phyloP scores from a whole-genome alignment of 2,797 vertebrate species.

The Mormyrops attenuatus region DNA sequence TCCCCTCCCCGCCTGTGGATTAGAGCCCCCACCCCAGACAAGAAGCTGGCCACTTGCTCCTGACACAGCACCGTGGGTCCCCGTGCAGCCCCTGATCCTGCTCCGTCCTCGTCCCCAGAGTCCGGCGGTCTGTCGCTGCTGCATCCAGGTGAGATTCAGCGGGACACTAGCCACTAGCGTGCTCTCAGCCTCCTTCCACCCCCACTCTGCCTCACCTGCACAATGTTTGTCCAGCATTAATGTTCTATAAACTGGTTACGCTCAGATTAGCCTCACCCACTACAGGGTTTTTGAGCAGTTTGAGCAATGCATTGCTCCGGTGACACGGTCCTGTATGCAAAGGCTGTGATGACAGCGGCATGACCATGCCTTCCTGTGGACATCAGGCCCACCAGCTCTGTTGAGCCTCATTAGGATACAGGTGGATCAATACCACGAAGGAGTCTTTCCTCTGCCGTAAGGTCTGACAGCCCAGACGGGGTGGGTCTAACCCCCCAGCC shows the following conservation, averaged over 20 bases:
- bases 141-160: neutral
- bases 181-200: neutral
- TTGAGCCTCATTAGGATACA: constrained; percentile 18
- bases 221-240: neutral
- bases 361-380: neutral
- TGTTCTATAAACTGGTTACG: neutral
- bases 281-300: neutral
- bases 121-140: neutral
- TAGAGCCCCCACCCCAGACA: neutral
- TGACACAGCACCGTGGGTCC: neutral
- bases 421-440: neutral
- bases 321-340: neutral
- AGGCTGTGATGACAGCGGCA: neutral
- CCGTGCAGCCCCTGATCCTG: neutral
- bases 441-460: neutral
- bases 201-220: neutral
- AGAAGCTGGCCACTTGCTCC: neutral
- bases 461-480: neutral
- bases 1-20: neutral
- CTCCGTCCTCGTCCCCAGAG: neutral
- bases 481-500: too few relatives aligned
- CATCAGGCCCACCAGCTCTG: neutral
- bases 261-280: neutral
- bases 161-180: neutral
- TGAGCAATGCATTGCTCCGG: neutral